Conservation (phyloP, 2,888 invertebrate genomes). For the Lasioglossum marginatum region DNA sequence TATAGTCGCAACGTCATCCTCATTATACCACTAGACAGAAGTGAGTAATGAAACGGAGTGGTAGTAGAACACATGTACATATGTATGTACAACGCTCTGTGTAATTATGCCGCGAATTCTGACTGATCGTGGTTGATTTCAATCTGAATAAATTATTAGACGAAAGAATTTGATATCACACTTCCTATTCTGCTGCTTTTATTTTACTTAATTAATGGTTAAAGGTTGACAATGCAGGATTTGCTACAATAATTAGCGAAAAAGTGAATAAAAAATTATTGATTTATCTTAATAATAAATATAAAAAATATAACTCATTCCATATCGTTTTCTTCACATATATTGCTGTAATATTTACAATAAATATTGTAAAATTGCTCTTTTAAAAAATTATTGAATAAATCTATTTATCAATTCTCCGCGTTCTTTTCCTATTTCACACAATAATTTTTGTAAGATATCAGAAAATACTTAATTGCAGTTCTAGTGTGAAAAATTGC, state of each 20-base stretch:
- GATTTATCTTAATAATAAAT: no score
- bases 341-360: no score
- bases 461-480: no score
- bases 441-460: no score
- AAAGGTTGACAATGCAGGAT: background rate
- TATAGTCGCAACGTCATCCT: slow-evolving; percentile 10
- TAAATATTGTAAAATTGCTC: background rate
- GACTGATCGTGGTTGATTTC: background rate
- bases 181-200: background rate
- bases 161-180: background rate
- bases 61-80: background rate
- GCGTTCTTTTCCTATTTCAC: no score
- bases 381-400: background rate
- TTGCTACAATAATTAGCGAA: background rate
- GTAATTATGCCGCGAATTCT: background rate
- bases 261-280: background rate
- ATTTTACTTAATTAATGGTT: background rate
- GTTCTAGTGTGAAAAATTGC: background rate
- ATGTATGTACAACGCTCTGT: background rate
- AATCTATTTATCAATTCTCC: background rate
- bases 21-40: background rate
- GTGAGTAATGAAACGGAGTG: background rate
- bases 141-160: background rate
- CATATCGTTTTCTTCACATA: no score
- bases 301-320: no score